Evolutionary conservation across 2,888 invertebrate species (phyloP), one percentile per base, ranked within the genome.

Genomic region (Mylabris sibirica): DNA sequence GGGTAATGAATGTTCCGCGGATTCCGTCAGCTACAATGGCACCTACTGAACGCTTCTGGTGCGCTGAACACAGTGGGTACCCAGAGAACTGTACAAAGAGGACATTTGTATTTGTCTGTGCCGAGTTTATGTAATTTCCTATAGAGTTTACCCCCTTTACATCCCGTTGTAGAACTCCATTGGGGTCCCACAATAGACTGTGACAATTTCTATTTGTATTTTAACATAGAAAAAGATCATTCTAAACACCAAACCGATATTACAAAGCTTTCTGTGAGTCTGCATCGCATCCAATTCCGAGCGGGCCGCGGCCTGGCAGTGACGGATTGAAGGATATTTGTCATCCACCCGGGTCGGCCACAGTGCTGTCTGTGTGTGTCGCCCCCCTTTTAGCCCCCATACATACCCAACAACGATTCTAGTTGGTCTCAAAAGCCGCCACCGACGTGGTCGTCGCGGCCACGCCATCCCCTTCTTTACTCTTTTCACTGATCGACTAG

Each of bases 321-420:
- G 90, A 90, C 89, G 88, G 88, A 90, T 90, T 88, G 89, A 84
- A 86, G 84, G 84, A 86, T 87, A 90, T 90, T 90, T 89, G 90
- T 90, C 90, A 90, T 90, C 89, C 89, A 88, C 85, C 86, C 85
- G 85, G 85, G 83, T 84, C 83, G 83, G 85, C 84, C 85, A 81
- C 85, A 84, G 81, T 83, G 85, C 85, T 79, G 82, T 82, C 82
- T 80, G 77, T 75, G n/a, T n/a, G n/a, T n/a, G n/a, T n/a, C n/a
- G n/a, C 30, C 30, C 30, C 79, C 80, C 82, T 80, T 78, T 78
- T 76, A 73, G 79, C 80, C 79, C 75, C 75, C 74, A 72, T 69
- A 71, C 74, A 70, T 72, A 2, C 74, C n/a, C n/a, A n/a, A n/a
- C n/a, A n/a, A n/a, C 74, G 69, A 68, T 74, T 69, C 74, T 71